These are phyloP conservation scores for Sardina pilchardus DNA, from an alignment of 2,113 vertebrate genomes.

Conservation along the genomic window DNA sequence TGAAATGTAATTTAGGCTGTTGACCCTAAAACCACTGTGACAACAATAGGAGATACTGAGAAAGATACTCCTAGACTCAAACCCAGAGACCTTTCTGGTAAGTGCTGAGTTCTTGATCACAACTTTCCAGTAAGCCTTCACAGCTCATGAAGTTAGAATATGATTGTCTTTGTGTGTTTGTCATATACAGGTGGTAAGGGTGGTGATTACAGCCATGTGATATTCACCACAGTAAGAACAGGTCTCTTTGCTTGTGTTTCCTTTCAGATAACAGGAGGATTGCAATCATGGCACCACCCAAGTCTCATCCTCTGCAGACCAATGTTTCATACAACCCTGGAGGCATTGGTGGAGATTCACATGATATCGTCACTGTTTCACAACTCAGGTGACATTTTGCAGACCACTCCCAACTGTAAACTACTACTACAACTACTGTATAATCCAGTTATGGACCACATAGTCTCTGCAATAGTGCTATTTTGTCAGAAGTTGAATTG, in stretches of 20 bases:
- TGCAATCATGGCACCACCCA: background rate
- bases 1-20: background rate
- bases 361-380: background rate
- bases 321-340: background rate
- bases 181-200: background rate
- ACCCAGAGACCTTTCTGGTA: background rate
- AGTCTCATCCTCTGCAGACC: background rate
- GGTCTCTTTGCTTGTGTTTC: background rate
- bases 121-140: background rate
- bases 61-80: background rate
- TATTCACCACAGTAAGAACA: background rate
- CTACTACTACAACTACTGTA: background rate
- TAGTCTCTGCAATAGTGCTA: background rate
- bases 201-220: background rate
- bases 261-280: background rate
- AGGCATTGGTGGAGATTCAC: background rate
- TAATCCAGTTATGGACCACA: background rate
- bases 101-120: background rate
- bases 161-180: background rate
- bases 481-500: background rate
- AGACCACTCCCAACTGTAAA: background rate
- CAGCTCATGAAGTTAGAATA: background rate
- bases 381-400: background rate
- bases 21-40: background rate
- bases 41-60: background rate